phyloP scores from a whole-genome alignment of 1,140 invertebrate species.

The Scaptomyza hsui region DNA sequence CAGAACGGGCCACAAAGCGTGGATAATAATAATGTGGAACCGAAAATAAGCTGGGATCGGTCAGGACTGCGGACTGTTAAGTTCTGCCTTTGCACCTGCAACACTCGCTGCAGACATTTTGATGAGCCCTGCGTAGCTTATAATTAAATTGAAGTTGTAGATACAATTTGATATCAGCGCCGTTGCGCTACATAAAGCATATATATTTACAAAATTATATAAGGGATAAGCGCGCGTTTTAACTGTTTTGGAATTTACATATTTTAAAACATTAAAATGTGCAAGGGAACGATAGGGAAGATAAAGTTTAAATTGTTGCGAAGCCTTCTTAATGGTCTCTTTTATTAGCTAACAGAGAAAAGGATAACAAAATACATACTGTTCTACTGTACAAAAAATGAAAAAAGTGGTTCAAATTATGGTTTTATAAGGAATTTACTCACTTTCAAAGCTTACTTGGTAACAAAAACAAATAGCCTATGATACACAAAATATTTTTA shows the following conservation, averaged over 20 bases:
- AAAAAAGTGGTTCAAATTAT: no score
- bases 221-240: constrained; percentile 49
- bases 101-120: constrained; percentile 55
- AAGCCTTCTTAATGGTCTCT: background rate
- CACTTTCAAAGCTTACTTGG: no score
- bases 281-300: constrained; percentile 20
- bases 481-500: no score
- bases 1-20: constrained; percentile 46
- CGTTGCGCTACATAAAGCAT: constrained; percentile 73
- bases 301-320: constrained; percentile 7
- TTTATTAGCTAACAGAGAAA: constrained; percentile 1
- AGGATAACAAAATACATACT: background rate
- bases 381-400: no score
- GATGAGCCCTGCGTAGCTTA: constrained; percentile 71
- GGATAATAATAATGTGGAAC: constrained; percentile 83
- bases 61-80: constrained; percentile 40
- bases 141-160: constrained; percentile 81
- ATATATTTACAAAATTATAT: constrained; percentile 48
- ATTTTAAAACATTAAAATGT: constrained; percentile 6
- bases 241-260: constrained; percentile 34
- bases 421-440: no score
- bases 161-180: constrained; percentile 69
- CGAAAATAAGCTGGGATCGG: constrained; percentile 70
- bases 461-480: no score
- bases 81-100: constrained; percentile 76